Base-by-base conservation (phyloP, 2,113 vertebrate genomes). In the Malurus elegans region DNA sequence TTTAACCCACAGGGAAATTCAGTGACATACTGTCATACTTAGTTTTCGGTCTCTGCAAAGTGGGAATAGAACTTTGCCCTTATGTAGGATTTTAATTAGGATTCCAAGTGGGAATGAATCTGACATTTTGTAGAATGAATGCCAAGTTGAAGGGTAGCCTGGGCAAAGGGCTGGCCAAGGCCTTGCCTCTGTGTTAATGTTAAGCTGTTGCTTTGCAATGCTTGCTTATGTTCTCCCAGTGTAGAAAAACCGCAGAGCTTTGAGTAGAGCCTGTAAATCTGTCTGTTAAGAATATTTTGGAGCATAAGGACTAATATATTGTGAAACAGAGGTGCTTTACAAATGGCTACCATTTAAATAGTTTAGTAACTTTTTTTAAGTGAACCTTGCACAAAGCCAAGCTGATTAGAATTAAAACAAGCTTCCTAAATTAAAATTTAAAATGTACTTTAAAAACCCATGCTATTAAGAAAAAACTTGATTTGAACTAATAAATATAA, bases 81-180 rank as follows among this genome's bases (percentile, higher is more conserved):
- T 40, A 21, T 10, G 10, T 50, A 79, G 16, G 19, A 47, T 86
- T 91, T 53, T 92, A 86, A 51, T 72, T 91, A 76, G n/a, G 9
- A 19, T 74, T 86, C 78, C 26, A 40, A 62, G 11, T 31, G 19
- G n/a, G 26, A 51, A 75, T 48, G 28, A 31, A 45, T 67, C 29
- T 76, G 19, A 47, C 0, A 0, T 72, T 75, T 12, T 34, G 6
- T 4, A 2, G 50, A 40, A 24, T 0, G 1, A 65, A 29, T 2
- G 10, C 40, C 1, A 4, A 16, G 50, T n/a, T 85, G 48, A 80
- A 58, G 73, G 51, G 45, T 19, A 54, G 31, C 12, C 14, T 2
- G 3, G 54, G 44, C 64, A 36, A 72, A 79, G 71, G 38, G 18
- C 58, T 79, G 47, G 8, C 23, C 24, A 9, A 56, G 28, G 45